Evolutionary conservation across 2,113 vertebrate species (phyloP), one percentile per base, ranked within the genome.

Genomic region (Cyprinodon brontotheroides): DNA sequence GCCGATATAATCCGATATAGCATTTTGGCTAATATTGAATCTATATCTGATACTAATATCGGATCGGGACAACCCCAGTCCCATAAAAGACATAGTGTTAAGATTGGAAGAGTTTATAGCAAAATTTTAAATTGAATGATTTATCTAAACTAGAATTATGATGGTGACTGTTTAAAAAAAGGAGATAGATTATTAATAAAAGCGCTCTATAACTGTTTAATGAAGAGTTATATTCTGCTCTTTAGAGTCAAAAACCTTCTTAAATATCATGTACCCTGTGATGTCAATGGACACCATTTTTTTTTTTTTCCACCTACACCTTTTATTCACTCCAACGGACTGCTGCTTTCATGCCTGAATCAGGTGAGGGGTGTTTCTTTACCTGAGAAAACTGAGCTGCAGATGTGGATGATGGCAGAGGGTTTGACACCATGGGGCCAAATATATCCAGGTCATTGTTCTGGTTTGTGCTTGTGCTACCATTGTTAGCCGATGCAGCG

Each of bases 351-450:
- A 2, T 3, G 15, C 13, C 39, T 20, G 10, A 3, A 41, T 17
- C 39, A 15, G 50, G n/a, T 15, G 12, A 60, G 64, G 20, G 41
- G 10, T 22, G 57, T 41, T 20, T 20, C 82, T 11, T 80, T 90
- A 94, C 93, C 93, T 94, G 93, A 90, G 92, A 62, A 84, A 94
- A 91, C 74, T 88, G 91, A 87, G 89, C 76, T 47, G 86, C 50
- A 8, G 95, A 91, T 77, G 90, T 72, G 93, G 94, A 93, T 37
- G 94, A 92, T 17, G 98, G 98, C 84, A 99, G 93, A 71, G 98
- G 98, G 85, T 99, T 99, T 80, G 98, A 99, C 59, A 99, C 97
- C 98, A 99, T 99, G n/a, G 98, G 98, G 63, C 98, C 98, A 8
- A 99, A 99, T 92, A 99, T 99, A 92, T 99, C 98, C 89, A 99